A percentile compares a stretch with the other conserved stretches of the same genome.
These are phyloP conservation scores for Tragelaphus scriptus DNA, from an alignment of 2,113 vertebrate genomes.

Conservation along the genomic window DNA sequence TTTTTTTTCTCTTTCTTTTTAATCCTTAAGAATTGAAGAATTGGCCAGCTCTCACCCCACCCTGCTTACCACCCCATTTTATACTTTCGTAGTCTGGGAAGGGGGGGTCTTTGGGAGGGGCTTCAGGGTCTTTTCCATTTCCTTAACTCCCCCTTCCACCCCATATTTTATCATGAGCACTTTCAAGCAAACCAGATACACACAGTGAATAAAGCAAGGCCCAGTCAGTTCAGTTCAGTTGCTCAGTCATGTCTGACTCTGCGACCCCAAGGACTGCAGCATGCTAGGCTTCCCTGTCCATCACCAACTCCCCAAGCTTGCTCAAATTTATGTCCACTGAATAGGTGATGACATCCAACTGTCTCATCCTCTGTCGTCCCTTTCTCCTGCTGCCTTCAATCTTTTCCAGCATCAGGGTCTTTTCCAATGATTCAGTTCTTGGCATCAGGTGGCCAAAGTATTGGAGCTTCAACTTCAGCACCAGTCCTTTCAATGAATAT, in stretches of 20 bases:
- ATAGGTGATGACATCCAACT: neutral
- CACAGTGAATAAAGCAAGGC: rapidly evolving
- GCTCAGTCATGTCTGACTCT: neutral
- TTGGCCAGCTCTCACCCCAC: neutral
- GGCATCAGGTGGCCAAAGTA: neutral
- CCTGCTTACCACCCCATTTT: neutral
- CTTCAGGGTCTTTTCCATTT: neutral
- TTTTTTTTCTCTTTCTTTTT: neutral
- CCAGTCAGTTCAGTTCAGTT: neutral
- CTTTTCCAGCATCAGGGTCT: neutral
- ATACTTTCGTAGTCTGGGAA: neutral
- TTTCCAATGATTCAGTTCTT: neutral
- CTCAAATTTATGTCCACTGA: neutral
- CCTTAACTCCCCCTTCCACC: neutral
- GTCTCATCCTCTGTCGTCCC: neutral
- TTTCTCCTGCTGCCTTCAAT: neutral
- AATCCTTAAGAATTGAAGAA: neutral
- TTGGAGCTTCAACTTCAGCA: neutral
- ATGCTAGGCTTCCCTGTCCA: neutral
- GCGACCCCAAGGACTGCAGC: neutral
- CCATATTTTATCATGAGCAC: neutral
- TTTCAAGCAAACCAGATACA: neutral
- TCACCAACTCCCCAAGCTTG: neutral
- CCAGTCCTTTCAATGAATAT: neutral
- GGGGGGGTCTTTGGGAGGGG: rapidly evolving